A percentile compares a stretch with the other conserved stretches of the same genome.
Evolutionary conservation across 2,888 invertebrate genomes (phyloP).

Genomic region (Orthosia gothica): DNA sequence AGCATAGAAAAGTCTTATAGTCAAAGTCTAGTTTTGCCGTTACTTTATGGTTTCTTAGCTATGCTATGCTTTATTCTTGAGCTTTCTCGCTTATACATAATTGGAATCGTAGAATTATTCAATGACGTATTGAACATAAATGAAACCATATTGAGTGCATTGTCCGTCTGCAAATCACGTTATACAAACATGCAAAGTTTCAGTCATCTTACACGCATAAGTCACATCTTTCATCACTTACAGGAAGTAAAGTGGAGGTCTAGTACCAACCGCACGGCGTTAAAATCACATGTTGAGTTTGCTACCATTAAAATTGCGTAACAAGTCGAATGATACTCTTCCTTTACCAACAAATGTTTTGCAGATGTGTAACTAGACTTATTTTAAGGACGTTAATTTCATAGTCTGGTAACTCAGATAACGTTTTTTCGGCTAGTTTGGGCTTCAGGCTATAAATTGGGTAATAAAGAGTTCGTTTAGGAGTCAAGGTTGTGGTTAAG

Average conservation of each 20-base stretch:
- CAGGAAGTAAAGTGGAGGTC: slow-evolving; percentile 49
- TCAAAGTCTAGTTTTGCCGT: no score
- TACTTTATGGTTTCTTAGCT: no score
- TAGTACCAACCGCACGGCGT: slow-evolving; percentile 7
- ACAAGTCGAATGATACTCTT: slow-evolving; percentile 2
- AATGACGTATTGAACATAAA: no score
- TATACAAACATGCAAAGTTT: not conserved
- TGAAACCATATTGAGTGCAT: not conserved
- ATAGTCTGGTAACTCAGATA: slow-evolving; percentile 33
- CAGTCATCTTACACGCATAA: not conserved
- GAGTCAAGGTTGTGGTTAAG: slow-evolving; percentile 45
- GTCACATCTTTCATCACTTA: slow-evolving; percentile 27
- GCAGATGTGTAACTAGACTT: slow-evolving; percentile 39
- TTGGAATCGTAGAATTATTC: no score
- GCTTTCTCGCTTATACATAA: no score
- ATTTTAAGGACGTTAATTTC: slow-evolving; percentile 28
- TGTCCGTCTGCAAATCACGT: not conserved
- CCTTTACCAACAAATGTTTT: slow-evolving; percentile 37
- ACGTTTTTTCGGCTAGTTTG: slow-evolving; percentile 23
- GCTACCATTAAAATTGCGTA: slow-evolving; percentile 20
- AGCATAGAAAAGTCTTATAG: no score
- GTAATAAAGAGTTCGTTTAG: slow-evolving; percentile 48
- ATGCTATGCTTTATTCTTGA: no score
- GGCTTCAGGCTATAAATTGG: slow-evolving; percentile 20
- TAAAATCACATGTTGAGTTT: slow-evolving; percentile 38